Evolutionary conservation across 1,140 invertebrate species (phyloP).

Genomic region (Trachelipus rathkii): DNA sequence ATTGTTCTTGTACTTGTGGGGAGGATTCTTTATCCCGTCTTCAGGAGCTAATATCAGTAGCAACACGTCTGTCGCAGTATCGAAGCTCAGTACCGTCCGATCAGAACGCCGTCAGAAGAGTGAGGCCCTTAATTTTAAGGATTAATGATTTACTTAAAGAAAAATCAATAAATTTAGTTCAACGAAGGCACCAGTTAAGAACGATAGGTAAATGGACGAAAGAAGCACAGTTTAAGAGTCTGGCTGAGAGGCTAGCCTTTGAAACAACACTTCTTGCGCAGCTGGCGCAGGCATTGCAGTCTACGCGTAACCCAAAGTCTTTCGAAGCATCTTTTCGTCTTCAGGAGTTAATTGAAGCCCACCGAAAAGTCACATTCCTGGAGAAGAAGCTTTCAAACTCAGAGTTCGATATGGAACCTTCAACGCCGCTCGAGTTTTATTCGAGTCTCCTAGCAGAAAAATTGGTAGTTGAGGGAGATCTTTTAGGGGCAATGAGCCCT

Average conservation of each 20-base stretch:
- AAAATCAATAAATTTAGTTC: slow-evolving; percentile 31
- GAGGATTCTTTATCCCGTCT: slow-evolving; percentile 35
- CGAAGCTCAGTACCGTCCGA: slow-evolving; percentile 23
- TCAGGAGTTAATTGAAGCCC: slow-evolving; percentile 64
- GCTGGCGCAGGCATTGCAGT: slow-evolving; percentile 49
- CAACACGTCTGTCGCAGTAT: slow-evolving; percentile 31
- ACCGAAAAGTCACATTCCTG: slow-evolving; percentile 43
- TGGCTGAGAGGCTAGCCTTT: slow-evolving; percentile 70
- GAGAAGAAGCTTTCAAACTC: slow-evolving; percentile 44
- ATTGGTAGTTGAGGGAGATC: slow-evolving; percentile 41
- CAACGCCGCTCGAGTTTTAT: slow-evolving; percentile 43
- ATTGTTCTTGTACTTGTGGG: slow-evolving; percentile 39
- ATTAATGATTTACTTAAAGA: slow-evolving; percentile 40
- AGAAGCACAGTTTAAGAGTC: slow-evolving; percentile 61
- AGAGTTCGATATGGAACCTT: slow-evolving; percentile 43
- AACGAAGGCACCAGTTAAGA: slow-evolving; percentile 46
- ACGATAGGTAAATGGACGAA: slow-evolving; percentile 62
- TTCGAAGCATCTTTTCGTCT: slow-evolving; percentile 55
- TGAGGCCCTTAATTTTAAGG: slow-evolving; percentile 24
- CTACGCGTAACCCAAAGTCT: slow-evolving; percentile 61
- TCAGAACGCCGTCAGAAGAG: slow-evolving; percentile 8
- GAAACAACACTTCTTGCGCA: slow-evolving; percentile 64
- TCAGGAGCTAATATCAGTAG: slow-evolving; percentile 28
- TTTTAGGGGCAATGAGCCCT: slow-evolving; percentile 20
- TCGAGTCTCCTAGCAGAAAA: slow-evolving; percentile 44